Conservation (phyloP, 37 sponge, comb jelly and placozoan species). For the Cliona cf. orientalis region DNA sequence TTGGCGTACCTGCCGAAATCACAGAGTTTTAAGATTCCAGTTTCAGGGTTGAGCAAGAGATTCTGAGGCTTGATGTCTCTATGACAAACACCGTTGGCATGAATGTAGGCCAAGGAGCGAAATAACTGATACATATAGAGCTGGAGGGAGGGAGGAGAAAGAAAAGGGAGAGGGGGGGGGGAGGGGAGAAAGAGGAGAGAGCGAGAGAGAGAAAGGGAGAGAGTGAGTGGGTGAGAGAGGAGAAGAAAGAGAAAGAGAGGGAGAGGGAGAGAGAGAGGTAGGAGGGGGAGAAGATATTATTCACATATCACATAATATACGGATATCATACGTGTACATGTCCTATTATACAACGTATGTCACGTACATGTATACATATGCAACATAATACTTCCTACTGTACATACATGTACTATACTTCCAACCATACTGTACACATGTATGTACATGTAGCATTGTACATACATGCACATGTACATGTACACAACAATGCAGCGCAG, state of each 20-base stretch:
- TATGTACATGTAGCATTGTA: too few relatives aligned
- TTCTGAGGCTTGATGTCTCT: slow-evolving; percentile 99
- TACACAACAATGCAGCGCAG: too few relatives aligned
- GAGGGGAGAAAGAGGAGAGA: slow-evolving; percentile 67
- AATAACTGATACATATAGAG: slow-evolving; percentile 99
- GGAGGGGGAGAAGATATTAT: background rate
- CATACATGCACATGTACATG: too few relatives aligned
- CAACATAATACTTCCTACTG: too few relatives aligned
- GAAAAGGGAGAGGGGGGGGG: background rate
- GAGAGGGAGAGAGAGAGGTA: background rate
- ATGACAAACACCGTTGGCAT: slow-evolving; percentile 98
- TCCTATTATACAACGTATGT: background rate
- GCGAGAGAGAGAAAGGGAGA: slow-evolving; percentile 94
- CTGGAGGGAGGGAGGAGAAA: slow-evolving; percentile 22
- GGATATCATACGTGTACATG: background rate
- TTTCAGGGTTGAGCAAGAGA: slow-evolving; percentile 93
- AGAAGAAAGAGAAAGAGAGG: background rate
- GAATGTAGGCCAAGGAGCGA: slow-evolving; percentile 97
- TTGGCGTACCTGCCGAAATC: slow-evolving; percentile 92
- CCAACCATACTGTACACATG: too few relatives aligned
- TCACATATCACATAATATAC: slow-evolving; percentile 8
- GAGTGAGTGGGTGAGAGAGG: background rate
- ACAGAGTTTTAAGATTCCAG: slow-evolving; percentile 91
- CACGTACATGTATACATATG: too few relatives aligned
- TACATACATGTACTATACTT: too few relatives aligned